A percentile compares a stretch with the other conserved stretches of the same genome.
Conservation (phyloP, 2,797 vertebrate species). For the Myripristis jacobus region DNA sequence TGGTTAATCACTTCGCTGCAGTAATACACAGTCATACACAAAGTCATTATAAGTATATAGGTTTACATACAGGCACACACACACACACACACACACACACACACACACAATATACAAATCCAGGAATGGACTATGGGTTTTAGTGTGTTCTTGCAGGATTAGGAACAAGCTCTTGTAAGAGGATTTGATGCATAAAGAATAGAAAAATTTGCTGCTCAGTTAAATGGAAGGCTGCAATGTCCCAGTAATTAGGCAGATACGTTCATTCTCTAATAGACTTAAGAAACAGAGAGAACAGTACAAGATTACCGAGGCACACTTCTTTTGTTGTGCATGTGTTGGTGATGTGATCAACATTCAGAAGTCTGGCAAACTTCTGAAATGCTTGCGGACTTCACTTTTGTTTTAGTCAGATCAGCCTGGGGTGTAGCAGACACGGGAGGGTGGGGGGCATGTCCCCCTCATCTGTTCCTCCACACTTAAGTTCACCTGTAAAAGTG, state of each 20-base stretch:
- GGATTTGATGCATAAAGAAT: conserved; percentile 82
- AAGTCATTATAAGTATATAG: conserved; percentile 17
- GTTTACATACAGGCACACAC: conserved; percentile 17
- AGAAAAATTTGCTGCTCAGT: conserved; percentile 58
- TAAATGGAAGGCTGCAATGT: conserved; percentile 55
- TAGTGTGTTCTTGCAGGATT: conserved; percentile 65
- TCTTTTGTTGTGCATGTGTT: no score
- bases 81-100: neutral
- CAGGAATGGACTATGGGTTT: neutral
- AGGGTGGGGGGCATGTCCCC: no score
- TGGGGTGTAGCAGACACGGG: no score
- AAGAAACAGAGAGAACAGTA: neutral
- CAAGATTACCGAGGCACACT: no score
- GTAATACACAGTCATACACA: conserved; percentile 22
- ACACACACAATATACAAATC: neutral
- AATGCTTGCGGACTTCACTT: no score
- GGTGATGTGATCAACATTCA: no score
- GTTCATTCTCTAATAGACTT: neutral
- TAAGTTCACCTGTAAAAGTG: no score
- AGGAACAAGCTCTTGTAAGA: conserved; percentile 73
- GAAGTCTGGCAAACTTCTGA: no score
- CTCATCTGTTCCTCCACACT: no score
- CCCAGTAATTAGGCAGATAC: conserved; percentile 65
- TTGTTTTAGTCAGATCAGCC: no score
- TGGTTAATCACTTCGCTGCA: conserved; percentile 17